phyloP scores from a whole-genome alignment of 2,888 invertebrate genomes.

The Crocallis elinguaria region DNA sequence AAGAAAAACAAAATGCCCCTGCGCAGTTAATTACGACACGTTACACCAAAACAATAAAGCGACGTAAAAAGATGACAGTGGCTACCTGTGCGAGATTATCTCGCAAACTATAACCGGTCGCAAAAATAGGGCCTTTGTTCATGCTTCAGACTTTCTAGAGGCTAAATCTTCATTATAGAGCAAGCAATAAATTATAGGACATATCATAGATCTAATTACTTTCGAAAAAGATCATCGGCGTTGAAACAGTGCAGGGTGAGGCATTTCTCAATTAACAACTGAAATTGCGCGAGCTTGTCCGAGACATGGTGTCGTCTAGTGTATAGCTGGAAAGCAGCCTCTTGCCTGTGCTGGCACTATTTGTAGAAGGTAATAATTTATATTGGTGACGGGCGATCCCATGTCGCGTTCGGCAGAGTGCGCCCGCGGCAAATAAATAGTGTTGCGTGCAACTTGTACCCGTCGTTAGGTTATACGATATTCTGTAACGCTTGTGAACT shows the following conservation, averaged over 20 bases:
- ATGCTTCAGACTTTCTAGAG: slow-evolving; percentile 52
- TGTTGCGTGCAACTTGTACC: slow-evolving; percentile 56
- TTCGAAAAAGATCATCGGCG: slow-evolving; percentile 36
- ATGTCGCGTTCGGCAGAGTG: slow-evolving; percentile 57
- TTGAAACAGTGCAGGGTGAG: slow-evolving; percentile 27
- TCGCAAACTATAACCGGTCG: slow-evolving; percentile 66
- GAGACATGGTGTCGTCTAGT: slow-evolving; percentile 17
- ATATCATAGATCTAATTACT: slow-evolving; percentile 69
- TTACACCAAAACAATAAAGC: slow-evolving; percentile 39
- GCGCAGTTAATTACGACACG: slow-evolving; percentile 35
- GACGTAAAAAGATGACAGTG: slow-evolving; percentile 58
- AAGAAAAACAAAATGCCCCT: slow-evolving; percentile 19
- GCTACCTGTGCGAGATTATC: slow-evolving; percentile 68
- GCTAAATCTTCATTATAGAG: slow-evolving; percentile 79
- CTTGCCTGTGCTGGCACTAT: slow-evolving; percentile 41
- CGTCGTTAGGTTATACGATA: slow-evolving; percentile 63
- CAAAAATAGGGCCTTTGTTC: slow-evolving; percentile 63
- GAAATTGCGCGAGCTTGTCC: slow-evolving; percentile 19
- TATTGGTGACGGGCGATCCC: slow-evolving; percentile 63
- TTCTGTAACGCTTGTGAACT: slow-evolving; percentile 47
- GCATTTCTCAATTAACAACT: slow-evolving; percentile 36
- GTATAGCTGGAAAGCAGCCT: slow-evolving; percentile 41
- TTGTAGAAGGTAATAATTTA: slow-evolving; percentile 64
- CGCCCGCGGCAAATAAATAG: slow-evolving; percentile 66
- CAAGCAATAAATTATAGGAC: slow-evolving; percentile 65